Percentiles rank a stretch among this genome's conserved stretches.
Evolutionary conservation across 2,888 invertebrate species (phyloP).

Genomic region (Drosophila emarginata): DNA sequence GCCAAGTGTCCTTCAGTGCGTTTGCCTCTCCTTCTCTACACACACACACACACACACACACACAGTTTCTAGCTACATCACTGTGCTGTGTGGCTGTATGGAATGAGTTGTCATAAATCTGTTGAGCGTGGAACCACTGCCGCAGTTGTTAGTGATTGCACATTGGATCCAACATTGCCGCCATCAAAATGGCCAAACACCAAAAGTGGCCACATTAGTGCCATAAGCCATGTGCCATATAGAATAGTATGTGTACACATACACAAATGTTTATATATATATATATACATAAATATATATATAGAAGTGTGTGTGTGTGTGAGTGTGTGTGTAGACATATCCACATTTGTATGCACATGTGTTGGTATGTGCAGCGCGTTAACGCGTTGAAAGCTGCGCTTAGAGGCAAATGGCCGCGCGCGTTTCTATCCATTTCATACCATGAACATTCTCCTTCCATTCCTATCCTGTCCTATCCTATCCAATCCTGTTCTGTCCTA

Average conservation of each 20-base stretch:
- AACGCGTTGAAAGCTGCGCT: conserved; percentile 68
- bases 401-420: conserved; percentile 55
- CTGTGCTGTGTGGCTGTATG: background rate
- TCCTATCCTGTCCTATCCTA: background rate
- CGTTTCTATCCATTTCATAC: conserved; percentile 33
- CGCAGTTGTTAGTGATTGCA: conserved; percentile 56
- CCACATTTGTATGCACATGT: conserved; percentile 2
- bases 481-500: background rate
- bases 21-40: too few relatives aligned
- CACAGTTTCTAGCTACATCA: background rate
- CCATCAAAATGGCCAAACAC: conserved; percentile 40
- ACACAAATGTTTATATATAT: background rate
- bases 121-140: conserved; percentile 40
- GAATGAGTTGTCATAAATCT: conserved; percentile 52
- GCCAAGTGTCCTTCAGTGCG: conserved; percentile 1
- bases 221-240: conserved; percentile 59
- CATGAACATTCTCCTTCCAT: background rate
- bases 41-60: background rate
- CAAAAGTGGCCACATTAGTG: conserved; percentile 71
- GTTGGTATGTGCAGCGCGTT: conserved; percentile 47
- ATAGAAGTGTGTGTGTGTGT: background rate
- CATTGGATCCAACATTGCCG: conserved; percentile 44
- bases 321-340: background rate
- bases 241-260: background rate
- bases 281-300: background rate